phyloP scores from a whole-genome alignment of 2,888 invertebrate genomes.

The Malthinus flaveolus region DNA sequence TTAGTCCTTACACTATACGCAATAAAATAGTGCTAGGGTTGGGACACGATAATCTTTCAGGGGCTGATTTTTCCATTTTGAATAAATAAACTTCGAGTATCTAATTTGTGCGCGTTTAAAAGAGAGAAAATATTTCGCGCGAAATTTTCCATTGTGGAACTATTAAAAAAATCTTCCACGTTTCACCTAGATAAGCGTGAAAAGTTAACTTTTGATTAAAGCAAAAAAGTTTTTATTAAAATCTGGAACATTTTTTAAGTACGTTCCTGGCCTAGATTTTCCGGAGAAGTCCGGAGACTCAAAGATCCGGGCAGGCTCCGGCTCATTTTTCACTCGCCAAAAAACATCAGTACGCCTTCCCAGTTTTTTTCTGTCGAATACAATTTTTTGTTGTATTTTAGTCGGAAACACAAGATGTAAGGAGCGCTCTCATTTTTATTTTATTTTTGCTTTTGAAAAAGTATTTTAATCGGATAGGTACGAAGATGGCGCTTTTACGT shows the following conservation, averaged over 20 bases:
- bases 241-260: conserved; percentile 36
- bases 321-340: conserved; percentile 49
- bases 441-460: background rate
- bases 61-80: conserved; percentile 14
- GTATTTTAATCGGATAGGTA: too few relatives aligned
- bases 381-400: conserved; percentile 32
- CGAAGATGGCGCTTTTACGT: background rate
- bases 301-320: conserved; percentile 39
- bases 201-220: background rate
- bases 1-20: conserved; percentile 19
- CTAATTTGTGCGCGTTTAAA: background rate
- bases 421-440: conserved; percentile 14
- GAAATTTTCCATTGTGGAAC: too few relatives aligned
- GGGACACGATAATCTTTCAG: conserved; percentile 23
- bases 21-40: conserved; percentile 20
- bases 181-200: background rate
- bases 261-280: conserved; percentile 43
- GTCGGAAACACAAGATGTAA: conserved; percentile 22
- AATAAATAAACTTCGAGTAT: background rate
- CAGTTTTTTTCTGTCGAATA: conserved; percentile 46
- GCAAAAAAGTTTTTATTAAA: background rate
- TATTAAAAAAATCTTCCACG: background rate
- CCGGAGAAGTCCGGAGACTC: conserved; percentile 35
- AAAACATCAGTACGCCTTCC: conserved; percentile 50
- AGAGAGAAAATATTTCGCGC: background rate